Percentiles rank a stretch among this genome's conserved stretches.
phyloP scores from a whole-genome alignment of 2,113 vertebrate genomes.

The Coreoperca whiteheadi region DNA sequence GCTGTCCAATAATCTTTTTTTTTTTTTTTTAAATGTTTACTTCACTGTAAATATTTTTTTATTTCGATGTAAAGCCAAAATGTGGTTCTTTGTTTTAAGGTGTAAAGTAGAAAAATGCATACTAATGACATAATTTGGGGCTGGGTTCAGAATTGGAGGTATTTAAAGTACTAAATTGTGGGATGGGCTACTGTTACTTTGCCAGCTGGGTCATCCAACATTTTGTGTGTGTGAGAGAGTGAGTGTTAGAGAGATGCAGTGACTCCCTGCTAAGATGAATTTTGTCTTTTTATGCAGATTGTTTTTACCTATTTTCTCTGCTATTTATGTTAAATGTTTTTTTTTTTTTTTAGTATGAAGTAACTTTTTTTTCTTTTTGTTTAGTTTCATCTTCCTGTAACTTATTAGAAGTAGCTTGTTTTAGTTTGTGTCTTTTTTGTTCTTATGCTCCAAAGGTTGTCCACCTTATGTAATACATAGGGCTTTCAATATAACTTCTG shows the following conservation, averaged over 20 bases:
- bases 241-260: slow-evolving; percentile 6
- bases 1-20: slow-evolving; percentile 38
- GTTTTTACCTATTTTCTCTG: slow-evolving; percentile 16
- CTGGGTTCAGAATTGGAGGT: slow-evolving; percentile 54
- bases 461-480: slow-evolving; percentile 25
- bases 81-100: slow-evolving; percentile 78
- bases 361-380: slow-evolving; percentile 13
- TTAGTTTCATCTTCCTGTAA: slow-evolving; percentile 40
- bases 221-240: slow-evolving; percentile 31
- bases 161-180: slow-evolving; percentile 68
- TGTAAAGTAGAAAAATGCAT: slow-evolving; percentile 79
- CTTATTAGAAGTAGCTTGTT: slow-evolving; percentile 35
- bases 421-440: not conserved
- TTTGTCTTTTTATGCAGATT: slow-evolving; percentile 30
- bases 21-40: slow-evolving; percentile 66
- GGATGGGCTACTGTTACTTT: slow-evolving; percentile 66
- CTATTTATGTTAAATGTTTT: slow-evolving; percentile 63
- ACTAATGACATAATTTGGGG: slow-evolving; percentile 65
- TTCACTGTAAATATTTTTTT: slow-evolving; percentile 83
- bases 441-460: slow-evolving; percentile 4
- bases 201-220: slow-evolving; percentile 77
- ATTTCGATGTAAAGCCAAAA: slow-evolving; percentile 83
- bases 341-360: slow-evolving; percentile 21
- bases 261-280: slow-evolving; percentile 57
- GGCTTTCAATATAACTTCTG: slow-evolving; percentile 50